Base-by-base conservation (phyloP, 2,888 invertebrate genomes). In the Drosophila rellima region DNA sequence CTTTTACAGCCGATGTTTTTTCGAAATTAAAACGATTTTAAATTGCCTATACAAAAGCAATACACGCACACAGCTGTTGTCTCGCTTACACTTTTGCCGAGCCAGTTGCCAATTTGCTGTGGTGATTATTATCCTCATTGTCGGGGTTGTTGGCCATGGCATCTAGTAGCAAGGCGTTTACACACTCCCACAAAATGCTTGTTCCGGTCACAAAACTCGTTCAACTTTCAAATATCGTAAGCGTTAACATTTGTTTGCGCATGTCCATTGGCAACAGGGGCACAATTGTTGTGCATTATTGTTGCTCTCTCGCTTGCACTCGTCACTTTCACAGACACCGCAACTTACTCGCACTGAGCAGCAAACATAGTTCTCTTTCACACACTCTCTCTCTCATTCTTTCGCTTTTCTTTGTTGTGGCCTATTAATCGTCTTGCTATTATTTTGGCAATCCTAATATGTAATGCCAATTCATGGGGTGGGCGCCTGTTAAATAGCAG, bases 391-490 rank as follows among this genome's bases (percentile, higher is more conserved):
- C 23, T n/a, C 42, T 37, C 23, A 20, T 29, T 45, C 35, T 51
- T 17, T 33, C 18, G 17, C 13, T 23, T 23, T 20, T 18, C 20
- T 37, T 35, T 40, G 42, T 39, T 42, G 35, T 45, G 44, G 48
- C 52, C 39, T 60, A 74, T 85, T 82, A 77, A 88, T 89, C 86
- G 88, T 73, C 90, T 88, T 90, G 87, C 90, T 90, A 84, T 86
- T 75, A 80, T 80, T 89, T 89, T 84, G 82, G 90, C 75, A 74
- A 83, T 84, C 90, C 90, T 90, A 90, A 89, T 90, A 76, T 74
- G 74, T 78, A 87, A 74, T 90, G 78, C 77, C 77, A 81, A 86
- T 77, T 77, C 66, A 70, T 80, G 82, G 89, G 81, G 89, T 90
- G 90, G 90, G 90, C 86, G 89, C 90, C 86, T 84, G 88, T 87